phyloP scores from a whole-genome alignment of 1,140 invertebrate genomes.

The Drosophila rhopaloa region DNA sequence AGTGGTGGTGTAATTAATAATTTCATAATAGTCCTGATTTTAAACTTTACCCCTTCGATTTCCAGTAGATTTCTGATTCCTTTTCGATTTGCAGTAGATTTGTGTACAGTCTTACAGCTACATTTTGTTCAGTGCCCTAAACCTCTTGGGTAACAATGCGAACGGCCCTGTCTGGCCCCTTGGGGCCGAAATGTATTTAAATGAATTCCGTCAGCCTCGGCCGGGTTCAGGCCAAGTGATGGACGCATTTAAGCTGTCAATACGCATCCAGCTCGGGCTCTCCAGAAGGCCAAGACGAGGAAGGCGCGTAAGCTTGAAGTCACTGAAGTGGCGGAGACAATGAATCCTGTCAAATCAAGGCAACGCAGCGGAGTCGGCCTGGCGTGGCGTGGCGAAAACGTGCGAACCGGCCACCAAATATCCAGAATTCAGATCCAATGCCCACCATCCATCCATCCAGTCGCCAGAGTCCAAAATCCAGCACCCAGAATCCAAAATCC shows the following conservation, averaged over 20 bases:
- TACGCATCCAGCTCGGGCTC: slow-evolving; percentile 71
- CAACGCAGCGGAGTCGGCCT: slow-evolving; percentile 38
- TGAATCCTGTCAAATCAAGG: slow-evolving; percentile 81
- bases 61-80: too few species aligned
- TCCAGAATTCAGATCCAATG: slow-evolving; percentile 6
- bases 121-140: slow-evolving; percentile 30
- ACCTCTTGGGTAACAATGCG: slow-evolving; percentile 18
- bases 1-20: too few species aligned
- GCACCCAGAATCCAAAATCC: slow-evolving; percentile 4
- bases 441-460: background rate
- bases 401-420: slow-evolving; percentile 29
- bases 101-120: too few species aligned
- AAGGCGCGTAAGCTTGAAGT: slow-evolving; percentile 67
- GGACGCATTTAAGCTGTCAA: slow-evolving; percentile 84
- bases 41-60: too few species aligned
- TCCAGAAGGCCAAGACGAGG: slow-evolving; percentile 12
- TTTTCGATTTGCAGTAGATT: too few species aligned
- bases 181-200: slow-evolving; percentile 81
- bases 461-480: background rate
- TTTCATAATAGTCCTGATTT: too few species aligned
- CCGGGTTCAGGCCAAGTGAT: slow-evolving; percentile 60
- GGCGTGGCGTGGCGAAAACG: slow-evolving; percentile 29
- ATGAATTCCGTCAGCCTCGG: slow-evolving; percentile 78
- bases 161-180: slow-evolving; percentile 47
- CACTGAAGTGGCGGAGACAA: slow-evolving; percentile 77